Evolutionary conservation across 2,113 vertebrate species (phyloP), one percentile per base, ranked within the genome.

Genomic region (Tragelaphus imberbis): DNA sequence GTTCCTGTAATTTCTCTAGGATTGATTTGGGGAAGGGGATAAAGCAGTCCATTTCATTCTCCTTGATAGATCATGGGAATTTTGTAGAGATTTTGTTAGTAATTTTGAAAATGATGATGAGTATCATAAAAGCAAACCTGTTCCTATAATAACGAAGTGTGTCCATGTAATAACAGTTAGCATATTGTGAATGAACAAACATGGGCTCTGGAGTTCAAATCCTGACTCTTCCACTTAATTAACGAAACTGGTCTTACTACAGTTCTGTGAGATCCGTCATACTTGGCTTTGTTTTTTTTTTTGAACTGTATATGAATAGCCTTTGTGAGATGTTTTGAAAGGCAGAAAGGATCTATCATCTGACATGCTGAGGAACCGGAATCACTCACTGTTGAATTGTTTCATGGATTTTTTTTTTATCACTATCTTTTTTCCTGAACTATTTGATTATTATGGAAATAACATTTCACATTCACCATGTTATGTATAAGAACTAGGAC

Each of bases 121-220:
- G n/a, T 4, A 23, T 95, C 25, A n/a, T 94, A 84, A 93, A 92
- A 96, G 40, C 51, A 97, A 87, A 5, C 68, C 19, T 85, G 17
- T 65, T 12, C 16, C 33, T 91, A 2, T 51, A 88, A 55, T 86
- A 85, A 56, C 61, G 80, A 85, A 84, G 47, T 84, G 21, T 95
- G 95, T 91, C 10, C 63, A 19, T 79, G 12, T 96, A 81, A 91
- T 89, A 65, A 65, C 25, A 93, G 28, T 91, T 65, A 82, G 58
- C 36, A 88, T 87, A 51, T 75, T 96, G 65, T 84, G 23, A 75
- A 87, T 93, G 33, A 96, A 84, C 68, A 97, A 49, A 58, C 51
- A 63, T 94, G 65, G 80, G 49, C 49, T 97, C 89, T 95, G 84
- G 53, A 95, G 68, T 97, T 96, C 85, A 96, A 85, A 96, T 97